phyloP scores from a whole-genome alignment of 2,888 invertebrate species.

The Tinea pellionella region DNA sequence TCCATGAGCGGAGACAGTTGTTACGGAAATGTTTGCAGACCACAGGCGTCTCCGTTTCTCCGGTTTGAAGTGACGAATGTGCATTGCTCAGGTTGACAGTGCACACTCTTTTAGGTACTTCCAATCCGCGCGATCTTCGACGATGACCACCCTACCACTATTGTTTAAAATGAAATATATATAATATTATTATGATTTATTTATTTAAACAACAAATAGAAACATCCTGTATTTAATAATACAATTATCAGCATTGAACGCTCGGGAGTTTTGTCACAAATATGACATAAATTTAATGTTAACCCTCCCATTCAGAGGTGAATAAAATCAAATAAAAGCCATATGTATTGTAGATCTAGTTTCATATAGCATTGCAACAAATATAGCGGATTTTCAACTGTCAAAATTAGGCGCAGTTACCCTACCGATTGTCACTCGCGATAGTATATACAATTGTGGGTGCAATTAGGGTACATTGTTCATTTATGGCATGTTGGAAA shows the following conservation, averaged over 20 bases:
- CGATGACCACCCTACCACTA: no score
- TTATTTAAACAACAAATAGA: neutral
- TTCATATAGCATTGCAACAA: conserved; percentile 50
- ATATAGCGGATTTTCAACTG: conserved; percentile 24
- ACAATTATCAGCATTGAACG: conserved; percentile 63
- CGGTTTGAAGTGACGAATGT: no score
- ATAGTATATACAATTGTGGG: conserved; percentile 32
- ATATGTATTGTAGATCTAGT: conserved; percentile 57
- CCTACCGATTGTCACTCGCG: conserved; percentile 6
- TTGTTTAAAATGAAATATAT: no score
- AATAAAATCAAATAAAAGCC: conserved; percentile 58
- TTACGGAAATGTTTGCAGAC: no score
- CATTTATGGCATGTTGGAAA: conserved; percentile 39
- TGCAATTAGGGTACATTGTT: conserved; percentile 60
- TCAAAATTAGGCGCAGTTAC: neutral
- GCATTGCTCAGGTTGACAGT: no score
- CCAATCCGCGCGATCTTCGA: no score
- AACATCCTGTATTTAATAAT: conserved; percentile 48
- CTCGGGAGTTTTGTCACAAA: conserved; percentile 38
- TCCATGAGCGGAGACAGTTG: no score
- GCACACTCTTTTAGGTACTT: no score
- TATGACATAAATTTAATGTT: conserved; percentile 64
- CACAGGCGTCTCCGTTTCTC: no score
- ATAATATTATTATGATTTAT: neutral
- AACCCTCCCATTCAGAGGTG: conserved; percentile 41